Percentiles rank a stretch among this genome's conserved stretches.
These are phyloP conservation scores for Dichetophora obliterata DNA, from an alignment of 2,888 invertebrate genomes.

Conservation along the genomic window DNA sequence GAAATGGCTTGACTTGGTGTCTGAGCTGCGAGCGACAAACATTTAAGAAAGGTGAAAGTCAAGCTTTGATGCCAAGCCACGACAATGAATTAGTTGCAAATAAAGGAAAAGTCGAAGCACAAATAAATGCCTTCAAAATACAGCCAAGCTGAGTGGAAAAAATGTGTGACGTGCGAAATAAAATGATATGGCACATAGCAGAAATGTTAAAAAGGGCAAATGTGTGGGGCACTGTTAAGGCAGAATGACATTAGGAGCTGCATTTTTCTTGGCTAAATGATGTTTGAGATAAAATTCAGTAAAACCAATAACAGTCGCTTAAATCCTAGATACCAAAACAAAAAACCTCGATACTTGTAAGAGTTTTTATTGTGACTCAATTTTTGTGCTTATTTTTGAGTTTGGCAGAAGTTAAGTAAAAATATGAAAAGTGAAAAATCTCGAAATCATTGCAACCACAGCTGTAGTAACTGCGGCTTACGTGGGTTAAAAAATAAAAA, in stretches of 20 bases:
- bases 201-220: no score
- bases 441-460: constrained; percentile 6
- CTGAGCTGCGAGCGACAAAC: constrained; percentile 17
- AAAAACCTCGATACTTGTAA: not conserved
- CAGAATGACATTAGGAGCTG: no score
- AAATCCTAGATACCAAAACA: not conserved
- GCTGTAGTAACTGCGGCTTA: not conserved
- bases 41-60: constrained; percentile 30
- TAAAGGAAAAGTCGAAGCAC: not conserved
- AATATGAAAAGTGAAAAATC: constrained; percentile 29
- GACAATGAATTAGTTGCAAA: not conserved
- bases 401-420: not conserved
- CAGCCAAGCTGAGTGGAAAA: not conserved
- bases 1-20: not conserved
- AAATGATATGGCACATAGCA: no score
- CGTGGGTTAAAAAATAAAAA: no score
- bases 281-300: no score
- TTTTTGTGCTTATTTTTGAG: constrained; percentile 5
- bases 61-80: not conserved
- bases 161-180: constrained; percentile 13
- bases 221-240: no score
- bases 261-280: no score
- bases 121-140: not conserved
- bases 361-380: not conserved
- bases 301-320: not conserved